Evolutionary conservation across 2,113 vertebrate species (phyloP), one percentile per base, ranked within the genome.

Genomic region (Amphiprion percula): DNA sequence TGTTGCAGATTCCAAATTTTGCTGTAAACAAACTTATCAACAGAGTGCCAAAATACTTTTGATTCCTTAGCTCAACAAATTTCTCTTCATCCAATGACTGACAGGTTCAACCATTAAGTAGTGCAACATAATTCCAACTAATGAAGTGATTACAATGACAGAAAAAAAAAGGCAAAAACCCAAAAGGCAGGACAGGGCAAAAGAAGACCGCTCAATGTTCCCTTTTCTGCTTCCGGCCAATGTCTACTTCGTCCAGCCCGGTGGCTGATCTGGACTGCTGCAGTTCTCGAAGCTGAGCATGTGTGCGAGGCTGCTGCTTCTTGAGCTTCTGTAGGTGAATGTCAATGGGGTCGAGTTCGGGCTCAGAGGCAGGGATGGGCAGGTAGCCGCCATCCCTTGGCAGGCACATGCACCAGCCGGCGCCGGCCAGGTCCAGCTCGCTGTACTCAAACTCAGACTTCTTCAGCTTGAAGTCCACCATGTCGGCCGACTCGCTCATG

Each of bases 351-450:
- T 94, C 92, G 1, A 91, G 87, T 10, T 92, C 86, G 0, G 79
- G 88, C 66, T 94, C 92, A 0, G 46, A 19, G 39, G 63, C 85
- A 0, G 90, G 94, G 12, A 96, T 68, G 0, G 96, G 96, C n/a
- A 96, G 63, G 88, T 98, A 98, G 5, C 97, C 97, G 0, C 94
- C 95, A 12, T 96, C 96, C 68, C 92, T 87, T 14, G 97, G 97
- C 79, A 98, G 88, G 52, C 97, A 97, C 94, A 96, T 94, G 64
- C 97, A 97, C 91, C 97, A 98, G 12, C 97, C 97, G 0, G 97
- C 96, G 0, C 96, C 96, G 0, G 92, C 90, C 61, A 97, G 93
- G 65, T 98, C 97, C 89, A 97, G 87, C 0, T 94, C 79, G 9
- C 88, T 91, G 7, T 94, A 93, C 50, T 92, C 60, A 2, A 95